Conservation (phyloP, 1,140 invertebrate genomes). For the Maconellicoccus hirsutus region DNA sequence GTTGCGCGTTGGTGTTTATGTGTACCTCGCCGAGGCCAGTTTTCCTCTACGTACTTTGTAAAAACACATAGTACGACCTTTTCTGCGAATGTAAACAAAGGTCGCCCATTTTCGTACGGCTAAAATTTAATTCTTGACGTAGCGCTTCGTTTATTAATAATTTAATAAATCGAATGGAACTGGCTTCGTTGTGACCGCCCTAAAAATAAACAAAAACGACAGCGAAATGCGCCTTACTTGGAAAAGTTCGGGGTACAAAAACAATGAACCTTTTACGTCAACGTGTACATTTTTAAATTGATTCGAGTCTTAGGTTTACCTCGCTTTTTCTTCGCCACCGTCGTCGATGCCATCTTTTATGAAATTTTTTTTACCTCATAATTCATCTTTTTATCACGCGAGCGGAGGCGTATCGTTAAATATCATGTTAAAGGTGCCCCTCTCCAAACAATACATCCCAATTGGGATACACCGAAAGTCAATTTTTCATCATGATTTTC, state of each 20-base stretch:
- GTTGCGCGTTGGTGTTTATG: too few species aligned
- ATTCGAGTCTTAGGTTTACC: neutral
- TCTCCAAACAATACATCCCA: neutral
- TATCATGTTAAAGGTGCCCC: neutral
- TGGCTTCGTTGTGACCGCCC: neutral
- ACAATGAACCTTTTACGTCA: neutral
- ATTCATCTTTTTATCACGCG: conserved; percentile 8
- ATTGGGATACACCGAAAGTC: neutral
- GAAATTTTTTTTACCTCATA: neutral
- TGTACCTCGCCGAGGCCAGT: neutral
- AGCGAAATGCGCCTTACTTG: neutral
- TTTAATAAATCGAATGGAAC: neutral
- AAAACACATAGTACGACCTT: conserved; percentile 1
- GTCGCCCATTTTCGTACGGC: neutral
- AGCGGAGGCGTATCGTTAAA: neutral
- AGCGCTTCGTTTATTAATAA: neutral
- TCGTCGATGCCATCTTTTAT: neutral
- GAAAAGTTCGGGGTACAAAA: neutral
- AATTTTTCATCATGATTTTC: neutral
- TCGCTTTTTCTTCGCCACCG: too few species aligned
- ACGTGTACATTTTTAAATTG: neutral
- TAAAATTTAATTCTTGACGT: neutral
- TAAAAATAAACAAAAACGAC: conserved; percentile 4
- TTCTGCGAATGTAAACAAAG: neutral
- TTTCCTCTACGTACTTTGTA: conserved; percentile 2